Evolutionary conservation across 2,797 vertebrate genomes (phyloP).

Genomic region (Crax fasciolata): DNA sequence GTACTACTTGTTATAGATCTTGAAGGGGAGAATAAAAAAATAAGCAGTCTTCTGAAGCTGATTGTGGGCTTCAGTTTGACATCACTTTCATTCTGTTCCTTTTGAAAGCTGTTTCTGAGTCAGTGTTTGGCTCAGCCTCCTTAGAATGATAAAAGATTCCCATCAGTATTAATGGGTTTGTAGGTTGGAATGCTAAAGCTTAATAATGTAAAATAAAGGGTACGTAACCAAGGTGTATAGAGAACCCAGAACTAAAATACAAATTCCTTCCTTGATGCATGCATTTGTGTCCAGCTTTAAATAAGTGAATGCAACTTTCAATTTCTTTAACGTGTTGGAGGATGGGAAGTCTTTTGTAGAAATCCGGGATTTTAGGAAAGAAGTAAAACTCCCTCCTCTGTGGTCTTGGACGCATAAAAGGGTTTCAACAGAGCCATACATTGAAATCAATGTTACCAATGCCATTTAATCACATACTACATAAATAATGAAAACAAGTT

Average conservation of each 20-base stretch:
- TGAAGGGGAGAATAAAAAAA: constrained; percentile 56
- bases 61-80: constrained; percentile 78
- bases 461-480: not conserved
- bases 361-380: not conserved
- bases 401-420: not conserved
- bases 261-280: not conserved
- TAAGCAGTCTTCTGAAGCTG: constrained; percentile 63
- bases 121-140: constrained; percentile 65
- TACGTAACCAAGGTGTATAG: not conserved
- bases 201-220: constrained; percentile 13
- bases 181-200: constrained; percentile 53
- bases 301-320: not conserved
- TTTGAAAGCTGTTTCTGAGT: constrained; percentile 80
- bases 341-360: not conserved
- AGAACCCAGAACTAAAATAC: constrained; percentile 26
- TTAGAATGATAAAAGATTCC: constrained; percentile 76
- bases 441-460: not conserved
- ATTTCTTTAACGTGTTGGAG: not conserved
- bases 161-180: constrained; percentile 63
- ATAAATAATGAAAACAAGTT: not conserved
- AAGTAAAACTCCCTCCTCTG: not conserved
- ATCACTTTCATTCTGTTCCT: constrained; percentile 80
- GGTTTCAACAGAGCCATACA: not conserved
- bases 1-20: constrained; percentile 70
- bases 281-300: not conserved